Base-by-base conservation (phyloP, 2,797 vertebrate species). In the Pseudochromis fuscus region DNA sequence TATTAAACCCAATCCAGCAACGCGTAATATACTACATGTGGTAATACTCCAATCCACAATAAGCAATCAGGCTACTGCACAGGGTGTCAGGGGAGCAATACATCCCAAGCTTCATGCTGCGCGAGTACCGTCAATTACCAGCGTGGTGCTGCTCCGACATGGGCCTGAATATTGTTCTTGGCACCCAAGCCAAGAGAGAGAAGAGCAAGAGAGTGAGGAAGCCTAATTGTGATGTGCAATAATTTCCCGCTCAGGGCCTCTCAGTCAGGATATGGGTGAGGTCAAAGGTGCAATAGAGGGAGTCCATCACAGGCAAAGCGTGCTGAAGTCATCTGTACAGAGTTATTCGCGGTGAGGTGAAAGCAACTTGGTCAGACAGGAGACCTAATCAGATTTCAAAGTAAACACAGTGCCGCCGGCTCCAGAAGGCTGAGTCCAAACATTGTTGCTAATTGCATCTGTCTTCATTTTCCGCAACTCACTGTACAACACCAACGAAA, bases 331-430 rank as follows among this genome's bases (percentile, higher is more conserved):
- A 90, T 90, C 84, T 86, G 87, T 78, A 83, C 67, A 65, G 77
- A 91, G 87, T 84, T 85, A 88, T 92, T 91, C 63, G 72, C 24
- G 70, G 83, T 79, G 82, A 86, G 77, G 66, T 84, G 87, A 93
- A 92, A 86, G 86, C 79, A 91, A 89, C 88, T 88, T 89, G 75
- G 76, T 81, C 79, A 79, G 89, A 90, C 89, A 84, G 72, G 84
- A 84, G 72, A 85, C 86, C 72, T 91, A 88, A 92, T 94, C 90
- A 89, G 70, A 85, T 93, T 93, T 92, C 88, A 93, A 93, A 92
- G 89, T 88, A 93, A 94, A 93, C 88, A 93, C 74, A 63, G 77
- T 60, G 67, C 86, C 30, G 76, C 75, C 31, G 79, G 83, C 85
- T 91, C 83, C 84, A 87, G 72, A 77, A 74, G 85, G 80, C 75